Base-by-base conservation (phyloP, 1,140 invertebrate genomes). In the Leptinotarsa texana region DNA sequence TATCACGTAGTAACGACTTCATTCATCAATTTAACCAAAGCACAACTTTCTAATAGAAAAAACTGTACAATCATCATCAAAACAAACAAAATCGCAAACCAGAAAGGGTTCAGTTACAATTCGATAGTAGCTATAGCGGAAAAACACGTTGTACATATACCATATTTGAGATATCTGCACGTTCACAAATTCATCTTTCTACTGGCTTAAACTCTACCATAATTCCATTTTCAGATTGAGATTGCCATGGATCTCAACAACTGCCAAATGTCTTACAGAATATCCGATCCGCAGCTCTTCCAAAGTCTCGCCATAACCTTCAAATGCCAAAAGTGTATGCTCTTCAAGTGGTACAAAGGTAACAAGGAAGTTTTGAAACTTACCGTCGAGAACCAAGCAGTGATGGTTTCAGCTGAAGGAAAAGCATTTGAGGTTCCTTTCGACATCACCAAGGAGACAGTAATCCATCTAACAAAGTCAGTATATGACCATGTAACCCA, bases 241-340 rank as follows among this genome's bases (percentile, higher is more conserved):
- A 75, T 83, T 69, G 73, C 80, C 18, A 74, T 85, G 65, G 77
- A 77, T 51, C 87, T 87, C 18, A 87, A 87, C 66, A 91, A 90
- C 68, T 97, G 95, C 86, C 87, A 91, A 4, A 89, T 96, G 74
- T 92, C 92, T 0, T 98, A 94, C 83, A 84, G 89, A 61, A 86
- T 90, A 17, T 67, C 72, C 8, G 66, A 82, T 24, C 48, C 68
- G 1, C 76, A 79, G 62, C 67, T 77, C 8, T 80, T 82, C 57
- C 51, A 72, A 62, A 78, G 73, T 27, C 61, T 82, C 13, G 67
- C 74, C 13, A 75, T 82, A 11, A 78, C 75, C 17, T 82, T 80
- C 66, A 79, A 78, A 18, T 80, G 80, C 51, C 73, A 65, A 13
- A 74, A 73, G 13, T 82, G 80, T 63, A 63, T 72, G 61, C 62